Base-by-base conservation (phyloP, 2,113 vertebrate genomes). In the Sprattus sprattus region DNA sequence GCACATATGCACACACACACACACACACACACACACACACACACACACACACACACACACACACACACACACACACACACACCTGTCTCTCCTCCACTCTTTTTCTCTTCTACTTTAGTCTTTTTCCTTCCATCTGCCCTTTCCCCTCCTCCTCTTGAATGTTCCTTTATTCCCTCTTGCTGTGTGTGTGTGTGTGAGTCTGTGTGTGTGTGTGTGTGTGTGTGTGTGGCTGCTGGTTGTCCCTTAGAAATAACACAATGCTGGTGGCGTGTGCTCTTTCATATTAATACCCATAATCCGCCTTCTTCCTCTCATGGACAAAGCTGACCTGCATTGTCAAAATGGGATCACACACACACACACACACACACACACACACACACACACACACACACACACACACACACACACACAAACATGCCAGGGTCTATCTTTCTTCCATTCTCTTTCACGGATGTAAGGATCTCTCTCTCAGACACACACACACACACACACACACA, bases 231-330 rank as follows among this genome's bases (percentile, higher is more conserved):
- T 67, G 71, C 28, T 10, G 10, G 13, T 13, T 71, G 71, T 32
- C 25, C 71, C 71, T 32, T 39, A 16, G 25, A 78, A 78, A 78
- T 16, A 78, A 39, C 71, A 39, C 71, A 78, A 32, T 32, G 71
- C 28, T 78, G 71, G 64, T 60, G 64, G 71, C 71, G 71, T 32
- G 71, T 78, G 71, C 71, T 78, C 71, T 78, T 32, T 78, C 71
- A 78, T 78, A 78, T 32, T 78, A 78, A 71, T 78, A 32, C 25
- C 32, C 25, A 32, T 32, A 78, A 32, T 32, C 71, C 71, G 10
- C 71, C 71, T 10, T 32, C 71, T 32, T 32, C 71, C 28, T 32
- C 28, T 32, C 71, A 78, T 32, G 71, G 71, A 78, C 71, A 78
- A 78, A 78, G 71, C 71, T 32, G 71, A 78, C 13, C 71, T 78